A percentile compares a stretch with the other conserved stretches of the same genome.
These are phyloP conservation scores for Ethmia dodecea DNA, from an alignment of 2,888 invertebrate species.

Conservation along the genomic window DNA sequence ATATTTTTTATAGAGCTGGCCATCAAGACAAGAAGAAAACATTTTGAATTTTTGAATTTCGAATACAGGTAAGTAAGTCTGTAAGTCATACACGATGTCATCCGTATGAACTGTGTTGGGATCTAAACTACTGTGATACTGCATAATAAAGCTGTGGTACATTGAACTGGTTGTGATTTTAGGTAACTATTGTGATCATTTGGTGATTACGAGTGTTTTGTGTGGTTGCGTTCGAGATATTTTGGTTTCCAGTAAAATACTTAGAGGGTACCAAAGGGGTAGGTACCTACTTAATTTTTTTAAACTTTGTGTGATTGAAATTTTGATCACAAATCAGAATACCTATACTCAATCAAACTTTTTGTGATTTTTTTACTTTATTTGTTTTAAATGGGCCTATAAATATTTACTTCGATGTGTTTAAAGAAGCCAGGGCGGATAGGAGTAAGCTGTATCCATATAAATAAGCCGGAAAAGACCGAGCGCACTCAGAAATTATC, in stretches of 20 bases:
- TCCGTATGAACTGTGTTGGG: constrained; percentile 27
- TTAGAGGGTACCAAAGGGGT: not conserved
- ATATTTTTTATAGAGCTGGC: not conserved
- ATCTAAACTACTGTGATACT: constrained; percentile 58
- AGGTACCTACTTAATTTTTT: too few species aligned
- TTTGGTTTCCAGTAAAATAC: not conserved
- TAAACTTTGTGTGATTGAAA: too few species aligned
- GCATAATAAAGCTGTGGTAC: constrained; percentile 72
- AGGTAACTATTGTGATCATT: constrained; percentile 76
- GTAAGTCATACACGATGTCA: constrained; percentile 30
- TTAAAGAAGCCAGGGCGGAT: too few species aligned
- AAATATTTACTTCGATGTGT: too few species aligned
- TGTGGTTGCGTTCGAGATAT: constrained; percentile 25
- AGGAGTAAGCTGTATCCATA: too few species aligned
- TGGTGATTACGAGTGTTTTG: constrained; percentile 52
- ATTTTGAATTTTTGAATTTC: too few species aligned
- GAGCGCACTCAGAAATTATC: too few species aligned
- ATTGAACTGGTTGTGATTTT: constrained; percentile 70
- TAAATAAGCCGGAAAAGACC: too few species aligned
- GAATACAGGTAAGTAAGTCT: constrained; percentile 25
- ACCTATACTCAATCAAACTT: too few species aligned
- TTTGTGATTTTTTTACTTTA: too few species aligned
- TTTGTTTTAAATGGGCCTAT: too few species aligned
- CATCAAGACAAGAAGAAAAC: not conserved
- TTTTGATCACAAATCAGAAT: too few species aligned